Base-by-base conservation (phyloP, 2,888 invertebrate species). In the Charanyca ferruginea region DNA sequence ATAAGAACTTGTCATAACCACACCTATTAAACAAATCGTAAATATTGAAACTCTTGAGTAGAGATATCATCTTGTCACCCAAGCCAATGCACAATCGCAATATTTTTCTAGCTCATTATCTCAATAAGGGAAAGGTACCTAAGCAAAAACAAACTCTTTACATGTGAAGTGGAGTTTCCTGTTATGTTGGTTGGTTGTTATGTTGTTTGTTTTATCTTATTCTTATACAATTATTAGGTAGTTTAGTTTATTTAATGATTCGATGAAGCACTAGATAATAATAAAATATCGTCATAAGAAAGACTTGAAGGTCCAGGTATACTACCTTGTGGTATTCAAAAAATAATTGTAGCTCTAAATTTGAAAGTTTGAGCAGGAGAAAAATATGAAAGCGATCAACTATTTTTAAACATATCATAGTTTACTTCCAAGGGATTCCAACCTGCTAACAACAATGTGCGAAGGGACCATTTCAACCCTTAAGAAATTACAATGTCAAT, bases 1-100 rank as follows among this genome's bases (percentile, higher is more conserved):
- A 44, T 32, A 9, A 5, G 16, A 18, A 25, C 6, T 53, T 53
- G 20, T 42, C 6, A 18, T 1, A 23, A 13, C n/a, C 48, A 35
- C 25, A 35, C 65, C 65, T 51, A 41, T 35, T n/a, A 25, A 13
- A 44, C 16, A 51, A 65, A 64, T 35, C 1, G 5, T 25, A 64
- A 49, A 65, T 65, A 65, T 22, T 65, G n/a, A 35, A 41, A 32
- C 23, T 25, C 42, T 64, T 51, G 4, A 35, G 23, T n/a, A 13
- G 20, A 44, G 1, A 11, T n/a, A 7, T 35, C 65, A 44, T 65
- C 23, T 64, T 25, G 5, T 6, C 1, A 35, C 23, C 3, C 16
- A 23, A 41, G 28, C 11, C 4, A 4, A 28, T 7, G 23, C 1
- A 25, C 42, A 4, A 16, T 42, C 9, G 8, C 20, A n/a, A 51